A percentile compares a stretch with the other conserved stretches of the same genome.
These are phyloP conservation scores for Oreochromis mossambicus DNA, from an alignment of 2,797 vertebrate species.

Conservation along the genomic window DNA sequence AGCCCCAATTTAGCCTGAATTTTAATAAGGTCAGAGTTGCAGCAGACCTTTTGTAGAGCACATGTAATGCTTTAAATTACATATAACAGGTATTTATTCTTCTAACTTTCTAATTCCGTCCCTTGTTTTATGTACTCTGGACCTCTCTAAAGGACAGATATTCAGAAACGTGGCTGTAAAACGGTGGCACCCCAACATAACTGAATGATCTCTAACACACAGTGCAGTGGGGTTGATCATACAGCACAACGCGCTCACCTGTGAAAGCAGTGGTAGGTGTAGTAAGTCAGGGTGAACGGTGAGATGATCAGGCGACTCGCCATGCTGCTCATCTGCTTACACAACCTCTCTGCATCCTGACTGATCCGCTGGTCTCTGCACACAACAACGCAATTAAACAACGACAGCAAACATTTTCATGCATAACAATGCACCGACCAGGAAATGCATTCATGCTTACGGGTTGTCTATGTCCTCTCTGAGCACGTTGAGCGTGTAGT, in stretches of 20 bases:
- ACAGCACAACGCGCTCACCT: slow-evolving; percentile 71
- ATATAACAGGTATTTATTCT: background rate
- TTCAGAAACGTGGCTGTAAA: background rate
- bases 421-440: background rate
- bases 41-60: background rate
- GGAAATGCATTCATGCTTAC: slow-evolving; percentile 68
- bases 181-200: background rate
- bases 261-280: slow-evolving; percentile 90
- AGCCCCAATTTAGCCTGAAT: background rate
- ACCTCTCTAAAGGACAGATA: background rate
- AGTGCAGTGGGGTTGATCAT: background rate
- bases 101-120: background rate
- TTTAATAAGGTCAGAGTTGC: background rate
- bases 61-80: background rate
- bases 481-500: slow-evolving; percentile 90
- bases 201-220: background rate
- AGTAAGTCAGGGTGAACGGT: slow-evolving; percentile 90
- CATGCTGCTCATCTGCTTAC: slow-evolving; percentile 91
- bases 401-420: background rate
- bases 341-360: slow-evolving; percentile 92
- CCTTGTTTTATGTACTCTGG: background rate
- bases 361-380: slow-evolving; percentile 95
- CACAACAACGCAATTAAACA: background rate
- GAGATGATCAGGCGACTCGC: slow-evolving; percentile 87
- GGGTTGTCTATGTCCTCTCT: slow-evolving; percentile 91